Conservation (phyloP, 2,888 invertebrate genomes). For the Acleris sparsana region DNA sequence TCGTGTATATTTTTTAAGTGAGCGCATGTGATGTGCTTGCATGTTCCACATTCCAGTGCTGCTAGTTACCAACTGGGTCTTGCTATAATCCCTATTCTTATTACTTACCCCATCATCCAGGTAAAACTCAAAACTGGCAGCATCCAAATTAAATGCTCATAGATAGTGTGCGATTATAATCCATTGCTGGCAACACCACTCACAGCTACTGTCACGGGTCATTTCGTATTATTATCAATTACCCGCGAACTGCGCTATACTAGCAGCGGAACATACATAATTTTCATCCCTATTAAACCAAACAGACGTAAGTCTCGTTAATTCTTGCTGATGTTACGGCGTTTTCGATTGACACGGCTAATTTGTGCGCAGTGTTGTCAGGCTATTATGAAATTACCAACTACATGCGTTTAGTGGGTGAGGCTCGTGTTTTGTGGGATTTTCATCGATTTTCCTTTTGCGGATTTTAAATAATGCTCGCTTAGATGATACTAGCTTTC, state of each 20-base stretch:
- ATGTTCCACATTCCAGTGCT: too few species aligned
- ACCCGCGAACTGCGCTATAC: constrained; percentile 61
- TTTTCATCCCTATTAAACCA: constrained; percentile 43
- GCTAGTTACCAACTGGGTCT: too few species aligned
- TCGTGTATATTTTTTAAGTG: too few species aligned
- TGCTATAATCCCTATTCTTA: too few species aligned
- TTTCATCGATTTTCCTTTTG: constrained; percentile 19
- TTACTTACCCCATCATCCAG: constrained; percentile 27
- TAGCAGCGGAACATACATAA: constrained; percentile 53
- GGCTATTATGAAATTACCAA: constrained; percentile 40
- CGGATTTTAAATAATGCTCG: constrained; percentile 5
- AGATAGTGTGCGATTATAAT: constrained; percentile 56
- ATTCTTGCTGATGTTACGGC: neutral
- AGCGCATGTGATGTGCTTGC: too few species aligned
- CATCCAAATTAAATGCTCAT: constrained; percentile 50
- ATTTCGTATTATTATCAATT: constrained; percentile 81
- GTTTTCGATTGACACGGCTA: neutral
- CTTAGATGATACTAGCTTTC: too few species aligned
- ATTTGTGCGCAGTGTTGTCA: constrained; percentile 56
- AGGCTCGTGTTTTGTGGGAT: constrained; percentile 26
- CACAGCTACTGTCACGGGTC: constrained; percentile 78
- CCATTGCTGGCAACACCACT: constrained; percentile 64
- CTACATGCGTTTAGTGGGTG: constrained; percentile 31
- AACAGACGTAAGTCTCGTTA: constrained; percentile 4
- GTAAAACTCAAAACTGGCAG: constrained; percentile 46